Evolutionary conservation across 2,113 vertebrate species (phyloP), one percentile per base, ranked within the genome.

Genomic region (Cyanoderma ruficeps): DNA sequence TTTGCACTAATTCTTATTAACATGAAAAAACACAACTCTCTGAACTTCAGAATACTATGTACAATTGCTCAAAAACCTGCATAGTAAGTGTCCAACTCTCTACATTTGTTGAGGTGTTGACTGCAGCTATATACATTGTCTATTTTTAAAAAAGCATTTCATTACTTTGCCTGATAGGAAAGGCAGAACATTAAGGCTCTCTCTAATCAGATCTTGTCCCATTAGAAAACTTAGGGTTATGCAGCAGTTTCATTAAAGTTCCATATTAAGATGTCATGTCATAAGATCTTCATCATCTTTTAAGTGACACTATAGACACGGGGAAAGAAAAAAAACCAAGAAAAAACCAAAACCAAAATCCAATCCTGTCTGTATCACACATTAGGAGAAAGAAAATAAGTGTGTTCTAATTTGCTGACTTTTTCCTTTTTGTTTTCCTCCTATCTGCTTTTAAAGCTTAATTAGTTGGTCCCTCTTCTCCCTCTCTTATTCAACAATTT

Each of bases 221-320:
- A 39, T 67, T 67, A 25, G 5, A 64, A 87, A 70, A 52, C 6
- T 35, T 61, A 8, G 19, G 17, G 6, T 68, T 35, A 52, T 63
- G 35, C 30, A n/a, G 30, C 19, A 64, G 16, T 52, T 78, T 65
- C 30, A 44, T 39, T 47, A 46, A 20, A 71, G 31, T 49, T 67
- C n/a, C 68, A 35, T 61, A 31, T 35, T 76, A 76, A 71, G 24
- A 31, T 10, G 1, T 25, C 28, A 68, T 2, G 25, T 27, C 9
- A 72, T 19, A 15, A 0, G 0, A 52, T 16, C 27, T 17, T 68
- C 19, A 23, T 37, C 28, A 3, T 90, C 16, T 50, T 74, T 25
- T 53, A 69, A 83, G 4, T 25, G 13, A 59, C 19, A 13, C 6
- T 35, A 25, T 1, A 41, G 23, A 39, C 7, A 49, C 11, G 4